phyloP scores from a whole-genome alignment of 1,140 invertebrate species.

The Heliothis virescens region DNA sequence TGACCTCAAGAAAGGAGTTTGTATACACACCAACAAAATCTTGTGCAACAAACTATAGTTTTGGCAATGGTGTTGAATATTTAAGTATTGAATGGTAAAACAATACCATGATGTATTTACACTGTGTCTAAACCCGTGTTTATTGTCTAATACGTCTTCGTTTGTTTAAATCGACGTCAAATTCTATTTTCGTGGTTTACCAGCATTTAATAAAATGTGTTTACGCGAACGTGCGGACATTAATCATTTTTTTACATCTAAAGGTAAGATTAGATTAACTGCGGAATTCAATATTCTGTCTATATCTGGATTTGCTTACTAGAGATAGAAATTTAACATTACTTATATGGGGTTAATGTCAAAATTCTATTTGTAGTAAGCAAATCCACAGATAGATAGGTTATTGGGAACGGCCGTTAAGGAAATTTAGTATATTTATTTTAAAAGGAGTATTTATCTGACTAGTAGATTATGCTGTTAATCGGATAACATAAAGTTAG shows the following conservation, averaged over 20 bases:
- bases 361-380: too few species aligned
- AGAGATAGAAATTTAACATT: too few species aligned
- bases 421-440: conserved; percentile 3
- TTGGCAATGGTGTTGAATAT: conserved; percentile 6
- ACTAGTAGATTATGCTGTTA: conserved; percentile 12
- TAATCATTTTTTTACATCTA: conserved; percentile 5
- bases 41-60: not conserved
- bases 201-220: conserved; percentile 13
- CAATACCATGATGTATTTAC: conserved; percentile 24
- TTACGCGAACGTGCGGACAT: not conserved
- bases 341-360: too few species aligned
- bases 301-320: too few species aligned
- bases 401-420: too few species aligned
- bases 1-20: too few species aligned
- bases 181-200: conserved; percentile 24
- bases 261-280: conserved; percentile 20
- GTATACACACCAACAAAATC: not conserved
- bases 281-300: too few species aligned
- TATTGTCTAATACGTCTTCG: conserved; percentile 16
- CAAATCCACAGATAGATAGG: not conserved
- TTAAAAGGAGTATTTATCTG: not conserved
- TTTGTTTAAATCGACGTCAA: conserved; percentile 30
- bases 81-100: conserved; percentile 22
- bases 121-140: conserved; percentile 5
- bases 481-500: conserved; percentile 16